Evolutionary conservation across 2,113 vertebrate genomes (phyloP), one percentile per base, ranked within the genome.

Genomic region (Salvator merianae): DNA sequence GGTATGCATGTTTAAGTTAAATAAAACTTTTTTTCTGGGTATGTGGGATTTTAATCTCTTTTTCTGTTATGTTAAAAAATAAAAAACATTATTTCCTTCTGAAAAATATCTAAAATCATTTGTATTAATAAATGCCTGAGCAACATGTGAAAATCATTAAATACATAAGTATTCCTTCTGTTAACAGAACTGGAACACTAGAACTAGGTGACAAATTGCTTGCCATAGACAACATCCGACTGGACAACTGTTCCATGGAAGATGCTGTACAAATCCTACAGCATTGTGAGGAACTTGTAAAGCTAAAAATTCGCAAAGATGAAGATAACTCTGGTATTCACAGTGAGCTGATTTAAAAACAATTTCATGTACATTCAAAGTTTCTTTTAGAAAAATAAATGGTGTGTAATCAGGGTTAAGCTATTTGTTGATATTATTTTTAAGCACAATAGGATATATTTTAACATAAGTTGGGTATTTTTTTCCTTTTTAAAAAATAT

Each of bases 241-340:
- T 99, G 93, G 99, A 99, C 93, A 99, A 96, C 93, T 99, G 98
- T 91, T 99, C 99, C 70, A 99, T 99, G 98, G 99, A 99, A 95
- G 98, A 99, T 43, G 99, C 99, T 0, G 98, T 99, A 43, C 97
- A 99, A 93, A 99, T 99, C 93, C 97, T 99, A 81, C 98, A 99
- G 92, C 99, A 99, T 93, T 99, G 98, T 30, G 98, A 99, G 83
- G 98, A 99, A 32, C 96, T 99, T 83, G 99, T 99, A 9, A 99
- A 99, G 86, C 95, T 99, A 68, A 99, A 99, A 93, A 99, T 99
- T 86, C 97, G 98, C 86, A 99, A 99, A 94, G 98, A 99, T 75
- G 99, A 99, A 94, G 99, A 99, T 92, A 99, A 99, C 94, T 99
- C 99, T 0, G 98, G 98, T 99, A 97, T 72, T 84, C 80, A 65